Evolutionary conservation across 2,888 invertebrate genomes (phyloP), one percentile per base, ranked within the genome.

Genomic region (Drosophila siamana): DNA sequence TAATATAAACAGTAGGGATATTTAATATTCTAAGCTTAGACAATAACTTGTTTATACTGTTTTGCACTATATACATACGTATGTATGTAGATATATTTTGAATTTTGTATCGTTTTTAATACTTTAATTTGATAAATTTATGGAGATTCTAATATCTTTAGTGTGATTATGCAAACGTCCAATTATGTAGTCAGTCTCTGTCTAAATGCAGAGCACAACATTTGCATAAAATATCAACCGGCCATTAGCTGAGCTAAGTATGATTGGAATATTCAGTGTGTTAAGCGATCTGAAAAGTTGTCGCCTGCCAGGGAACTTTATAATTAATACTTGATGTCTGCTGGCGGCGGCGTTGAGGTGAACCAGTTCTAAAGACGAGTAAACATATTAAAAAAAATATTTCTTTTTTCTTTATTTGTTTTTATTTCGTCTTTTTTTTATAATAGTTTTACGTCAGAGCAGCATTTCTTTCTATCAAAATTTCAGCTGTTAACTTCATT

Each of bases 201-300:
- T 64, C 69, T 26, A 69, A 75, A 77, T 77, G 60, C 78, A 77
- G 77, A 75, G 73, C 74, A 75, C 16, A n/a, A 1, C 28, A 74
- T 74, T 77, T 60, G 77, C 77, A 77, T 76, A 72, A 61, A 33
- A 62, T 60, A 69, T 73, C 56, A 41, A 24, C 33, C 15, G 51
- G 24, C 69, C 74, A 75, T 77, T 77, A 74, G 62, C 62, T 70
- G 68, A 71, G 63, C 65, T 54, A 74, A 61, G 40, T 57, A 36
- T 44, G 55, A 40, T 60, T 63, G 46, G 26, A 59, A 68, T 52
- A 59, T 56, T 54, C 40, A 30, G 28, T 30, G 16, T 44, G 43
- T 62, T 62, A 30, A 43, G 24, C 52, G 40, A 55, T 38, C 33
- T 67, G 8, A 50, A 55, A 62, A 57, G 43, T 41, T 57, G 57